A percentile compares a stretch with the other conserved stretches of the same genome.
Evolutionary conservation across 2,113 vertebrate species (phyloP).

Genomic region (Leptobrachium ailaonicum): DNA sequence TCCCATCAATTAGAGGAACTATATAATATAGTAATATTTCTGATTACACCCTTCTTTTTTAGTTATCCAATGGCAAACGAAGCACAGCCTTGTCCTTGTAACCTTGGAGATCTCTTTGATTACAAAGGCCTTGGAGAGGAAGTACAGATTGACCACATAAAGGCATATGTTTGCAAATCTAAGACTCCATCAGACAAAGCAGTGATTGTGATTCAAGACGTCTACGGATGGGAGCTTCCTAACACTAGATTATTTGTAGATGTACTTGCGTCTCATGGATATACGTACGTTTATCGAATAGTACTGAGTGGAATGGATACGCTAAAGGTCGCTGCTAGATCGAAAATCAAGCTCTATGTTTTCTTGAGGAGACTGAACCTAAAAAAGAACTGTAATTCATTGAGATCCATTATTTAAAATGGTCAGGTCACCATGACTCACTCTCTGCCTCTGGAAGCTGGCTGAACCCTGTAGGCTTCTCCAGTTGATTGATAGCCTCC

Average conservation of each 20-base stretch:
- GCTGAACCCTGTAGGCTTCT: too few relatives aligned
- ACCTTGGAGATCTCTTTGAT: conserved; percentile 75
- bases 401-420: too few relatives aligned
- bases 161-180: conserved; percentile 78
- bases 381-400: too few relatives aligned
- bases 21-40: too few relatives aligned
- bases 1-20: too few relatives aligned
- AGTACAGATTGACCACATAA: conserved; percentile 79
- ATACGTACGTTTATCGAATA: conserved; percentile 66
- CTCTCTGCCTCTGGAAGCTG: too few relatives aligned
- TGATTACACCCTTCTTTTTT: not conserved
- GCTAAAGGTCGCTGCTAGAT: too few relatives aligned
- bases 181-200: conserved; percentile 72
- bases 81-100: conserved; percentile 77
- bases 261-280: conserved; percentile 83
- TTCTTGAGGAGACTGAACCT: too few relatives aligned
- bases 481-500: too few relatives aligned
- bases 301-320: too few relatives aligned
- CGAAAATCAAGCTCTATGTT: too few relatives aligned
- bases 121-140: conserved; percentile 81
- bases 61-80: conserved; percentile 82
- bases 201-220: conserved; percentile 84
- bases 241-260: conserved; percentile 90
- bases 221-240: conserved; percentile 85
- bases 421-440: too few relatives aligned